Conservation (phyloP, 2,113 vertebrate genomes). For the Rhagologus leucostigma region DNA sequence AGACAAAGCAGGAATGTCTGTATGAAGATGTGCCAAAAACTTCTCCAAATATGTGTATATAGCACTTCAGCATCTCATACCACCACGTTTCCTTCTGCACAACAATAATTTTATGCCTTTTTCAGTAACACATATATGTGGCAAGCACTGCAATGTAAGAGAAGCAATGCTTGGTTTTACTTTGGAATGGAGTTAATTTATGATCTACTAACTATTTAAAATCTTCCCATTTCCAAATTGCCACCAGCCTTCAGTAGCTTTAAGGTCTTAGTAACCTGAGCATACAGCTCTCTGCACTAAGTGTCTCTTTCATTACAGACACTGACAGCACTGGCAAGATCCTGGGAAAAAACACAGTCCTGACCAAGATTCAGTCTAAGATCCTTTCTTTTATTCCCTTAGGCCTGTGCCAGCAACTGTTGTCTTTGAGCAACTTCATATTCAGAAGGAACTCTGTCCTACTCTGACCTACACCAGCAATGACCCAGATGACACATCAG, state of each 20-base stretch:
- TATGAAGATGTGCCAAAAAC: not conserved
- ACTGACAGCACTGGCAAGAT: not conserved
- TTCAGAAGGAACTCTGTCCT: not conserved
- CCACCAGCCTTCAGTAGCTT: not conserved
- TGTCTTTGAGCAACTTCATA: not conserved
- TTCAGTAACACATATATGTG: not conserved
- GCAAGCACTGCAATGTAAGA: not conserved
- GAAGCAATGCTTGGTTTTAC: not conserved
- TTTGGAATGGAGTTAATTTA: not conserved
- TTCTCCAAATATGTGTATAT: not conserved
- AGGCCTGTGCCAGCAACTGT: not conserved
- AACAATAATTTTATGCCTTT: not conserved
- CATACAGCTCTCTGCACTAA: fast-evolving
- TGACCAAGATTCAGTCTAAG: not conserved
- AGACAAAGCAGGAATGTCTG: not conserved
- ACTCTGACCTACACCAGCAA: not conserved
- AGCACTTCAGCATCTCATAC: not conserved
- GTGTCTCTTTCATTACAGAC: not conserved
- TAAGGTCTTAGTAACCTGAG: not conserved
- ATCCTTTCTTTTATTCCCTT: not conserved
- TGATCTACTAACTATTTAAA: not conserved
- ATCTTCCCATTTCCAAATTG: not conserved
- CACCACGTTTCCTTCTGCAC: not conserved
- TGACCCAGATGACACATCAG: not conserved
- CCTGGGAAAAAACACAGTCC: not conserved